A percentile compares a stretch with the other conserved stretches of the same genome.
Conservation (phyloP, 1,140 invertebrate species). For the Protaetia brevitarsis region DNA sequence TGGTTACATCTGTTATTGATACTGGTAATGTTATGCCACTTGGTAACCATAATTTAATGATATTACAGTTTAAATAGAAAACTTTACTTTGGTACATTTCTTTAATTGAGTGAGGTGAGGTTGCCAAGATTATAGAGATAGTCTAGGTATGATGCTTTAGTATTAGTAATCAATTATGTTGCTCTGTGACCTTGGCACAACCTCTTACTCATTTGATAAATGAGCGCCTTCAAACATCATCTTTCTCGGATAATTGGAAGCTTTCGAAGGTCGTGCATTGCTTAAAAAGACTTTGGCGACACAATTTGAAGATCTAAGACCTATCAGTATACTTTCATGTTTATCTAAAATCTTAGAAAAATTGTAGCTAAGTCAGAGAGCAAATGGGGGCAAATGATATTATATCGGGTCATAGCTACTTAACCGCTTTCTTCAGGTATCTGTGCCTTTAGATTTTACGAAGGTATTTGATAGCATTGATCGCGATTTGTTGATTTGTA, state of each 20-base stretch:
- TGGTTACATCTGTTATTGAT: no score
- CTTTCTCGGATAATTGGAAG: neutral
- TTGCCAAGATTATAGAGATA: neutral
- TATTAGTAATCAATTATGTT: neutral
- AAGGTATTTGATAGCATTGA: no score
- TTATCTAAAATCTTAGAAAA: neutral
- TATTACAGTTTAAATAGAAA: no score
- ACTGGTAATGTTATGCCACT: no score
- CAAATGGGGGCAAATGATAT: neutral
- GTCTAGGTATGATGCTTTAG: neutral
- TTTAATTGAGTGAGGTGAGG: no score
- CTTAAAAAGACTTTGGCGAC: neutral
- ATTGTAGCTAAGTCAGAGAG: neutral
- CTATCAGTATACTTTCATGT: neutral
- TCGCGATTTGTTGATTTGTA: neutral
- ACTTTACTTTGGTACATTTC: no score
- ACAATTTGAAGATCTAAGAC: neutral
- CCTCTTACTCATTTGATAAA: conserved; percentile 1
- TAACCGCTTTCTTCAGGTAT: neutral
- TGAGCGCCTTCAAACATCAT: neutral
- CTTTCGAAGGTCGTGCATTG: neutral
- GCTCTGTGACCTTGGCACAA: neutral
- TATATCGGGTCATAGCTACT: neutral
- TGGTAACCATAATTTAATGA: no score
- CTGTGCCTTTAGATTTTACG: neutral